Percentiles rank a stretch among this genome's conserved stretches.
Conservation (phyloP, 2,113 vertebrate genomes). For the Campylomormyrus tamandua region DNA sequence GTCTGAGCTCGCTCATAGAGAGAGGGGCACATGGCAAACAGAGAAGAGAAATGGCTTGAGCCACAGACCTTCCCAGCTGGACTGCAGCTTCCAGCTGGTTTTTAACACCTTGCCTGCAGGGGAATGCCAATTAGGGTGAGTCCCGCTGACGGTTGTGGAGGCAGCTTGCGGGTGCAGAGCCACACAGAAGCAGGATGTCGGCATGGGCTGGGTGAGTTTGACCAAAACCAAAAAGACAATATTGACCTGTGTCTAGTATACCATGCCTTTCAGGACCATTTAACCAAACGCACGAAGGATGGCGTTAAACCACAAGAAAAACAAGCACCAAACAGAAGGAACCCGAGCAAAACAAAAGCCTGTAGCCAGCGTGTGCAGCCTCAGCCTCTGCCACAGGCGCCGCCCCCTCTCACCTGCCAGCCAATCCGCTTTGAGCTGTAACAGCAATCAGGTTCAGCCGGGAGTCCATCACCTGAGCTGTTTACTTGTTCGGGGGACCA, state of each 20-base stretch:
- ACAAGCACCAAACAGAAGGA: background rate
- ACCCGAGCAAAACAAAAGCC: background rate
- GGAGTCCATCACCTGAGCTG: background rate
- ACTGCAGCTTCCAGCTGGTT: background rate
- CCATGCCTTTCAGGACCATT: background rate
- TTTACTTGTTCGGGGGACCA: background rate
- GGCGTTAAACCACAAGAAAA: background rate
- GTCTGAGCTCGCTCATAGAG: background rate
- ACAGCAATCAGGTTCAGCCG: background rate
- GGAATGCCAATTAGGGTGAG: background rate
- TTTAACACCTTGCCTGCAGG: background rate
- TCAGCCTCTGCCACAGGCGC: background rate
- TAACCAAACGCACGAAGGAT: background rate
- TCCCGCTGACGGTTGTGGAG: background rate
- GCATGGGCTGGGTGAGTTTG: background rate
- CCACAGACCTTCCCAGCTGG: background rate
- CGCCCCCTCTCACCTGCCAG: background rate
- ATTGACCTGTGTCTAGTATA: background rate
- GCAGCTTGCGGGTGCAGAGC: background rate
- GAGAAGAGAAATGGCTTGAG: background rate
- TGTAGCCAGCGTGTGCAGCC: background rate
- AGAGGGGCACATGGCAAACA: background rate
- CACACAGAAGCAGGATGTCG: background rate
- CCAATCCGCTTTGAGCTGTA: background rate
- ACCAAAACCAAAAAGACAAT: background rate